Conservation (phyloP, 2,113 vertebrate species). For the Dryoscopus gambensis region DNA sequence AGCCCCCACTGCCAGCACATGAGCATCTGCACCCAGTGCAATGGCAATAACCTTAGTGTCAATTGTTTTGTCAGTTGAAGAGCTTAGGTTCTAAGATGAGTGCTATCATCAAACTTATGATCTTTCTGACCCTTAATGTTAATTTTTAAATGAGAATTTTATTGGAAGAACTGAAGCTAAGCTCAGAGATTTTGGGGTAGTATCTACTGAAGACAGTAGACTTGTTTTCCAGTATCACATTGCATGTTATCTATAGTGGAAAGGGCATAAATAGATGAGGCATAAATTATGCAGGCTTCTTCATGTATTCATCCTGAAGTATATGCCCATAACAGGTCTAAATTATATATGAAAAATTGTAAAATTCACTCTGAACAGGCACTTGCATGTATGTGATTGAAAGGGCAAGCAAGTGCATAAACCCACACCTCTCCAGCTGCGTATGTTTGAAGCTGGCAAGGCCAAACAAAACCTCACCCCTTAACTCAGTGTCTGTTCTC, state of each 20-base stretch:
- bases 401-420: neutral
- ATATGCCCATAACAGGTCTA: neutral
- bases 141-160: neutral
- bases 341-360: neutral
- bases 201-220: neutral
- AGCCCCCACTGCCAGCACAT: fast-evolving
- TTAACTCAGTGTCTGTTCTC: neutral
- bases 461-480: neutral
- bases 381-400: neutral
- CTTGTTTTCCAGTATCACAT: neutral
- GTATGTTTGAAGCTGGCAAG: fast-evolving
- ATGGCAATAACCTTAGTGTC: neutral
- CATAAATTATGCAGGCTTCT: neutral
- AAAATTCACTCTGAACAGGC: neutral
- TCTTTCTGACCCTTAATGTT: neutral
- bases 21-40: neutral
- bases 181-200: neutral
- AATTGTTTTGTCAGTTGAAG: neutral
- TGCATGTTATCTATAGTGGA: neutral
- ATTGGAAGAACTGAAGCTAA: neutral
- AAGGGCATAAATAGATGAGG: neutral
- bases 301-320: neutral
- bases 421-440: neutral
- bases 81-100: neutral
- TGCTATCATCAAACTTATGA: neutral